These are phyloP conservation scores for Plectrocnemia conspersa DNA, from an alignment of 1,140 invertebrate genomes.

Conservation along the genomic window DNA sequence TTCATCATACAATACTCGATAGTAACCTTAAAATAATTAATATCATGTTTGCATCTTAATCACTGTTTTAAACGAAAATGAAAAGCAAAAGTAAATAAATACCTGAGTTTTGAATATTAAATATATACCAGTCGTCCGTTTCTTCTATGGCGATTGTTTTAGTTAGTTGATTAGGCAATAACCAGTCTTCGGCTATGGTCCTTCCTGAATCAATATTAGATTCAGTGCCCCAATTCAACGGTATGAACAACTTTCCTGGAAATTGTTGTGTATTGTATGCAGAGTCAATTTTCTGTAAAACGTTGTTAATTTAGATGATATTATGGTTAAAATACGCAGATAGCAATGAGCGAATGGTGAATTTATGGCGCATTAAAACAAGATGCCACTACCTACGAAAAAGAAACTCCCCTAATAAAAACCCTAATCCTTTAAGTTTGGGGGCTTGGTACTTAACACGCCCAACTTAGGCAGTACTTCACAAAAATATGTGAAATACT, in stretches of 20 bases:
- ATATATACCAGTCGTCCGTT: conserved; percentile 52
- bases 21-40: conserved; percentile 50
- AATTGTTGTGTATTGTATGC: too few species aligned
- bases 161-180: conserved; percentile 33
- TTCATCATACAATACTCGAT: conserved; percentile 58
- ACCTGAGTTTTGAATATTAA: conserved; percentile 61
- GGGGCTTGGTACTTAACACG: too few species aligned
- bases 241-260: conserved; percentile 45
- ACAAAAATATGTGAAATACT: too few species aligned
- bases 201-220: conserved; percentile 40
- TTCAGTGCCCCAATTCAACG: conserved; percentile 45
- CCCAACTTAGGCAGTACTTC: too few species aligned
- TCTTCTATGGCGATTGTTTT: conserved; percentile 38
- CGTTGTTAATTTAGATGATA: too few species aligned
- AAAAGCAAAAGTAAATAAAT: neutral
- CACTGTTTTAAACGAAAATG: neutral
- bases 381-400: too few species aligned
- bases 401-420: too few species aligned
- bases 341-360: too few species aligned
- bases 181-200: conserved; percentile 43
- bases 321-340: too few species aligned
- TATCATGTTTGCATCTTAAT: neutral
- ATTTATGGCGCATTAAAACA: too few species aligned
- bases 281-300: too few species aligned
- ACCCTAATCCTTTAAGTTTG: too few species aligned